Evolutionary conservation across 2,888 invertebrate genomes (phyloP), one percentile per base, ranked within the genome.

Genomic region (Andrena marginata): DNA sequence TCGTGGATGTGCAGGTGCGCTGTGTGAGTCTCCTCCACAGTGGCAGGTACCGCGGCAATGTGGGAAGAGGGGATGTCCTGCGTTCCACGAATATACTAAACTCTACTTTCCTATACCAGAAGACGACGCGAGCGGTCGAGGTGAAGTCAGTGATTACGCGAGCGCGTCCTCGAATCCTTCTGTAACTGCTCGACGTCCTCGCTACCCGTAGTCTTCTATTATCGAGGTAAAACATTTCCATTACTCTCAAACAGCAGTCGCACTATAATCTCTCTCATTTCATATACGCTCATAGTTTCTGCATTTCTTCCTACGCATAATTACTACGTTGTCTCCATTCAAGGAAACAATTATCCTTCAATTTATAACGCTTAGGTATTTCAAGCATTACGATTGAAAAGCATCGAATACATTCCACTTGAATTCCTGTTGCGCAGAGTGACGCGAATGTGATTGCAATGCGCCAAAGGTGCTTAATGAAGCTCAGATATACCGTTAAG

Each of bases 11-110:
- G 54, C 49, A 56, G 62, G 85, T 75, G 62, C 16, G 16, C 16
- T 42, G 42, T 87, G 82, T 62, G 77, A 75, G 68, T 29, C 60
- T 82, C 64, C 63, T 82, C 62, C 67, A 70, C 77, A 62, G 48
- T 51, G 70, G 74, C 63, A 71, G 48, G 63, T 77, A 63, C 10
- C 4, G 16, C 42, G 49, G 73, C 51, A 16, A 77, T 42, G 68
- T 72, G 31, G n/a, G 23, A 83, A 80, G 87, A 80, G 83, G 86
- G 86, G 86, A 77, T 83, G 48, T 60, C 72, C 77, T n/a, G 76
- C 82, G 74, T 83, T 74, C 85, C 78, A 80, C 64, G 74, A 77
- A 80, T 82, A 79, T 84, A 87, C 74, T 80, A 79, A 82, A 85
- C 69, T 85, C 71, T 74, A 62, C 83, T 79, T 77, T 87, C 77